These are phyloP conservation scores for Harpalus rufipes DNA, from an alignment of 2,888 invertebrate genomes.

Conservation along the genomic window DNA sequence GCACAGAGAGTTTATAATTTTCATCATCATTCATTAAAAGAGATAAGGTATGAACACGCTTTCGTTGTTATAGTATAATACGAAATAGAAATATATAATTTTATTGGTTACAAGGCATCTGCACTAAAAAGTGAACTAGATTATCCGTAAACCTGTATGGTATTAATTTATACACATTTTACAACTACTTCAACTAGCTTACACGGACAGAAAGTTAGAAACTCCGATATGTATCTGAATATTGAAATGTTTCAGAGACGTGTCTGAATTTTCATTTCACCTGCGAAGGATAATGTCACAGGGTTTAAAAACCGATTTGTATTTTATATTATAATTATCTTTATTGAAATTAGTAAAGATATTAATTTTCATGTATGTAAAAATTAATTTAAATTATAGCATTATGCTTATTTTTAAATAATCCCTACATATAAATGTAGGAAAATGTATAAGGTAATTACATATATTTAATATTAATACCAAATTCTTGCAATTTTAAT, in stretches of 20 bases:
- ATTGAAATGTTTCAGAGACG: slow-evolving; percentile 20
- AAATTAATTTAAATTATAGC: neutral
- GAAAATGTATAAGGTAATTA: slow-evolving; percentile 18
- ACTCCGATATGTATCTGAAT: slow-evolving; percentile 35
- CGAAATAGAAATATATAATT: slow-evolving; percentile 13
- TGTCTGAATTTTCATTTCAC: slow-evolving; percentile 36
- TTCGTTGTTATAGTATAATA: neutral
- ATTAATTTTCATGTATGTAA: slow-evolving; percentile 10
- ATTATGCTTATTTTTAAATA: slow-evolving; percentile 43
- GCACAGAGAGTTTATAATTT: too few species aligned
- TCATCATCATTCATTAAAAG: too few species aligned
- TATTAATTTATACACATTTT: slow-evolving; percentile 43
- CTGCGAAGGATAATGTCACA: neutral
- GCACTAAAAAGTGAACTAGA: slow-evolving; percentile 40
- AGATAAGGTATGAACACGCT: too few species aligned
- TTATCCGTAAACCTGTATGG: slow-evolving; percentile 16
- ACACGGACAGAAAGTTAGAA: slow-evolving; percentile 47
- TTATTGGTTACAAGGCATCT: slow-evolving; percentile 21
- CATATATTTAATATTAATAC: slow-evolving; percentile 8
- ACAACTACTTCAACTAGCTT: slow-evolving; percentile 16
- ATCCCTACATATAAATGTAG: neutral
- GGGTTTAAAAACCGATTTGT: slow-evolving; percentile 26
- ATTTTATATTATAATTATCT: slow-evolving; percentile 1
- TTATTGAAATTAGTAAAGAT: slow-evolving; percentile 26
- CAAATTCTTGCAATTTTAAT: slow-evolving; percentile 28